A percentile compares a stretch with the other conserved stretches of the same genome.
Evolutionary conservation across 1,140 invertebrate genomes (phyloP).

Genomic region (Drosophila carrolli): DNA sequence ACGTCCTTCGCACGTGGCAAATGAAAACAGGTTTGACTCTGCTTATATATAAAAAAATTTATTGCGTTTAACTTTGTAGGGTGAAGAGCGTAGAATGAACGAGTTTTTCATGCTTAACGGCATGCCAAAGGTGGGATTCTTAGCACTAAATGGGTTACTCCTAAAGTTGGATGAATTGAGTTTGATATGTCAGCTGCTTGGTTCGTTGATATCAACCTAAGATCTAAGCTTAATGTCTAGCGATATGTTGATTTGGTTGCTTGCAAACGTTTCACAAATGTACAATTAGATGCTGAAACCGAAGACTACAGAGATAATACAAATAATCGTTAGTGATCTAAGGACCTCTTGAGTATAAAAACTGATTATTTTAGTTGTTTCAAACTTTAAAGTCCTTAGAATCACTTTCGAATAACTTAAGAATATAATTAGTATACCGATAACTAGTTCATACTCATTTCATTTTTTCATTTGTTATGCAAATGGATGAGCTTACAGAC

Average conservation of each 20-base stretch:
- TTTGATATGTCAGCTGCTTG: conserved; percentile 33
- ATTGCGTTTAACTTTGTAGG: conserved; percentile 63
- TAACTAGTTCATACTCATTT: conserved; percentile 82
- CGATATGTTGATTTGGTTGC: conserved; percentile 76
- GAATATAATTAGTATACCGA: conserved; percentile 38
- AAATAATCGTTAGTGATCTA: conserved; percentile 26
- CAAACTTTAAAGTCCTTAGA: neutral
- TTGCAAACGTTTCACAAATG: conserved; percentile 68
- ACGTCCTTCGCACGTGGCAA: conserved; percentile 21
- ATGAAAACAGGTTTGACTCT: conserved; percentile 25
- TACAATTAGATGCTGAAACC: conserved; percentile 59
- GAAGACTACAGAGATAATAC: conserved; percentile 47
- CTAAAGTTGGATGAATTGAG: conserved; percentile 22
- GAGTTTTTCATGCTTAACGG: conserved; percentile 67
- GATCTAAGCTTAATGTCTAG: conserved; percentile 43
- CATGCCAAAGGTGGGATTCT: conserved; percentile 38
- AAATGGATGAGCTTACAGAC: conserved; percentile 32
- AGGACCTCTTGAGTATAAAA: neutral
- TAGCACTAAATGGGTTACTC: conserved; percentile 46
- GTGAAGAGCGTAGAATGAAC: conserved; percentile 25
- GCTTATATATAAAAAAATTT: conserved; percentile 52
- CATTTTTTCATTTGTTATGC: conserved; percentile 42
- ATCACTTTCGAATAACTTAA: conserved; percentile 13
- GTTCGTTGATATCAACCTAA: conserved; percentile 51
- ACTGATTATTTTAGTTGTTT: neutral